Evolutionary conservation across 1,140 invertebrate species (phyloP), one percentile per base, ranked within the genome.

Genomic region (Drosophila triauraria): DNA sequence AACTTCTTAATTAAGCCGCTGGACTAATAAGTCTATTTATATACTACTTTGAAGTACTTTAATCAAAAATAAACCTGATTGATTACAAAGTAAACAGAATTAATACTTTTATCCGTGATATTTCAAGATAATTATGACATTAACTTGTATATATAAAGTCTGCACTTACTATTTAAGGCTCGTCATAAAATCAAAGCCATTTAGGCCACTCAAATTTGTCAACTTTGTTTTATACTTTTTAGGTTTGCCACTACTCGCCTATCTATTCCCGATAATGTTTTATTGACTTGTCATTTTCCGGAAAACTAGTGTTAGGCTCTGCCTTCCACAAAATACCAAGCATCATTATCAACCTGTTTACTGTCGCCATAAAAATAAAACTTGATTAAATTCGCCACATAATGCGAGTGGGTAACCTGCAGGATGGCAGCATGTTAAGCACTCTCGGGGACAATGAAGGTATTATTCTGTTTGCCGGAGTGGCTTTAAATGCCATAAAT

Each of bases 401-500:
- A 63, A 76, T 67, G 32, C 67, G 47, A 42, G 53, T 40, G 69
- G 46, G 51, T 47, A 43, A 42, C 69, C 62, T 30, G 43, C 44
- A 32, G 72, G 32, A 58, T 40, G n/a, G 44, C 64, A 40, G 53
- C 47, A 15, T 40, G 53, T 58, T 44, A 44, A 53, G 72, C 38
- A 63, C 74, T 57, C 53, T 54, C 61, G 54, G 32, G 62, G 32
- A 67, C 53, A 76, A 58, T 67, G 62, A 44, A 38, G 61, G 72
- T 43, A 76, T 76, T 76, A 47, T 76, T 32, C 32, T 51, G 44
- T 75, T 44, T 71, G 70, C 62, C 67, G 23, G 65, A 82, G 70
- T 87, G 79, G 60, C 53, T 82, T 81, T 75, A 86, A 86, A 86
- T 79, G 70, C 27, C 51, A 85, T 48, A 69, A 76, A 85, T 43